Base-by-base conservation (phyloP, 2,113 vertebrate species). In the Entelurus aequoreus region DNA sequence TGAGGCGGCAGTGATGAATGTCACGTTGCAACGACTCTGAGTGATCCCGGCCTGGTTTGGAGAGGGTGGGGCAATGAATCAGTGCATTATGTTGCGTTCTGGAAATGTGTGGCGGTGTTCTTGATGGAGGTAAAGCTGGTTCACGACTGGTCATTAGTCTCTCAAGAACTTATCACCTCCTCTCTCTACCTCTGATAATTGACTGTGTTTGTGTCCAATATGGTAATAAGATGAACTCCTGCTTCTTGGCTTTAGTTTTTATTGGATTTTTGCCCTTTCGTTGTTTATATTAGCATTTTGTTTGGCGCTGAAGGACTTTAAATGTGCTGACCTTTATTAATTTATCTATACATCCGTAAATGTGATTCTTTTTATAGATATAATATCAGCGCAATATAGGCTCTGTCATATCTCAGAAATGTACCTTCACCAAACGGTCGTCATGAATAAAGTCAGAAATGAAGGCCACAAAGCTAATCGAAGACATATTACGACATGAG, bases 71-170 rank as follows among this genome's bases (percentile, higher is more conserved):
- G 63, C 75, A 81, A 71, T 81, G 79, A 86, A 84, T 86, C 84
- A 84, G 80, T 75, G 78, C 81, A 80, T 85, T 82, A 84, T 82
- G 77, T 83, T 83, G 82, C 80, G 87, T 88, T 88, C 86, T 87
- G 83, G 84, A 87, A 87, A 89, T 87, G 71, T 84, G 82, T 82
- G 78, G 74, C 66, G 56, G 65, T 76, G 68, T 85, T 75, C 67
- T 85, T 87, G 86, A 88, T 88, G 84, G 76, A 81, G 76, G 86
- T 78, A 84, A 78, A 68, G 80, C 73, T 75, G 63, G 79, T 79
- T 84, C 78, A 71, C 54, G 79, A 79, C 79, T 82, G 77, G 60
- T 76, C 86, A 86, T 89, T 87, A 87, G 70, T 86, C 82, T 84
- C 79, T 78, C 84, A 84, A 87, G 82, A 80, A 82, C 83, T 81